A percentile compares a stretch with the other conserved stretches of the same genome.
Conservation (phyloP, 92 coral and sea anemone genomes). For the Phenganax subtilis region DNA sequence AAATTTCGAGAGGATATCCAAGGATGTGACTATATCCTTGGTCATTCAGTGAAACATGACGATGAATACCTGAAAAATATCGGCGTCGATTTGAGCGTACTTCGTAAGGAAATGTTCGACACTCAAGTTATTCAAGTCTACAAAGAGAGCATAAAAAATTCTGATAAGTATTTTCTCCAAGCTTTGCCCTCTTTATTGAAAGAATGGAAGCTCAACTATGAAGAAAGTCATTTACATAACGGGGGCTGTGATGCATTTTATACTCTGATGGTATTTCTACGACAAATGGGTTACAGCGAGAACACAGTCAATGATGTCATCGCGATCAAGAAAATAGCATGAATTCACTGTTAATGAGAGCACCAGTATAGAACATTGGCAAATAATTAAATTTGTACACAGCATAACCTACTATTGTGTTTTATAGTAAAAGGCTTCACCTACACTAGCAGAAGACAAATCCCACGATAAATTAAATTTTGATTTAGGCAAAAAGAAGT, state of each 20-base stretch:
- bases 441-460: too few relatives aligned
- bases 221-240: slow-evolving; percentile 10
- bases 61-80: slow-evolving; percentile 3
- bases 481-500: too few relatives aligned
- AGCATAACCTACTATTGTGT: too few relatives aligned
- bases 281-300: slow-evolving; percentile 7
- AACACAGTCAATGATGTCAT: not conserved
- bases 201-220: not conserved
- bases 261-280: slow-evolving; percentile 12
- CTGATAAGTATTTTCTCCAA: not conserved
- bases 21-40: slow-evolving; percentile 14
- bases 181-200: not conserved
- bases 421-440: too few relatives aligned
- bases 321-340: not conserved
- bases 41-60: slow-evolving; percentile 21
- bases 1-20: slow-evolving; percentile 7
- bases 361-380: too few relatives aligned
- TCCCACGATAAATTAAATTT: too few relatives aligned
- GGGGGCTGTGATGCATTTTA: slow-evolving; percentile 16
- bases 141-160: not conserved
- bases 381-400: too few relatives aligned
- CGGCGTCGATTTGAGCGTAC: slow-evolving; percentile 17
- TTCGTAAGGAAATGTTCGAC: slow-evolving; percentile 1
- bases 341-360: not conserved
- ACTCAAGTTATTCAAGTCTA: slow-evolving; percentile 1